A percentile compares a stretch with the other conserved stretches of the same genome.
Evolutionary conservation across 2,888 invertebrate species (phyloP).

Genomic region (Apodemia zela): DNA sequence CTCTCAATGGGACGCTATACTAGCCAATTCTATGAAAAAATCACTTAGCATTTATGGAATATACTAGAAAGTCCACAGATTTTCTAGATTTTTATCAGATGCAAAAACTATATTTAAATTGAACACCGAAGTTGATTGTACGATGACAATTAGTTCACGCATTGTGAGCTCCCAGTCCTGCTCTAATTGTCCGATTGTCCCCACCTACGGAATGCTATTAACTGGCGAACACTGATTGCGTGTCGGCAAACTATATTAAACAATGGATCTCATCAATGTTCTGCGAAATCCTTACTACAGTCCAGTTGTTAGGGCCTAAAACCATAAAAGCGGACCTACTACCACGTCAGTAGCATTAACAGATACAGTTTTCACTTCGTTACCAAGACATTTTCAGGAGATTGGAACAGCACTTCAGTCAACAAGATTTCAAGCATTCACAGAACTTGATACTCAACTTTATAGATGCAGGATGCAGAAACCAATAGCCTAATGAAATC

Average conservation of each 20-base stretch:
- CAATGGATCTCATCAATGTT: slow-evolving; percentile 3
- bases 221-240: slow-evolving; percentile 10
- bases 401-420: too few species aligned
- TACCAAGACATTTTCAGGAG: too few species aligned
- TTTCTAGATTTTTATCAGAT: background rate
- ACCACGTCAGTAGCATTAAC: too few species aligned
- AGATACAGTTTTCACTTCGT: too few species aligned
- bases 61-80: background rate
- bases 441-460: too few species aligned
- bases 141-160: slow-evolving; percentile 6
- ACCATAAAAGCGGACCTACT: background rate
- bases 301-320: background rate
- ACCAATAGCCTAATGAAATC: too few species aligned
- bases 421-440: too few species aligned
- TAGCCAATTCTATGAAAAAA: too few species aligned
- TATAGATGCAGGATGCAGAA: too few species aligned
- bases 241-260: slow-evolving; percentile 5
- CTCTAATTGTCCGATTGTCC: slow-evolving; percentile 14
- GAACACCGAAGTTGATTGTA: background rate
- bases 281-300: background rate
- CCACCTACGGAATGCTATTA: background rate
- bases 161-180: slow-evolving; percentile 5
- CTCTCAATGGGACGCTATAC: too few species aligned
- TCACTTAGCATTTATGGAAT: too few species aligned
- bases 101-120: background rate